Conservation (phyloP, 2,888 invertebrate genomes). For the Nymphalis polychloros region DNA sequence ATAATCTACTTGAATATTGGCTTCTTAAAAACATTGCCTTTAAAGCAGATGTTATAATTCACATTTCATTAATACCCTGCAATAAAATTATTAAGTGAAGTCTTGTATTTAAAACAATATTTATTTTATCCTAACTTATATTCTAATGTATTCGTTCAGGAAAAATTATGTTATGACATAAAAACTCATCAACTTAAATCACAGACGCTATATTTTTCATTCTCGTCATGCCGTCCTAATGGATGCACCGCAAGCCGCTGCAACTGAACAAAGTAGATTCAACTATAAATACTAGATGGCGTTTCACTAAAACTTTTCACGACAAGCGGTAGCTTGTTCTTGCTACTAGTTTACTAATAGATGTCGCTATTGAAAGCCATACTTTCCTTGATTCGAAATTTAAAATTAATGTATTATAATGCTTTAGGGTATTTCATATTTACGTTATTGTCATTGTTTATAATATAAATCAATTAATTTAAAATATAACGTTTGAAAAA, state of each 20-base stretch:
- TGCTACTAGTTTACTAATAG: conserved; percentile 30
- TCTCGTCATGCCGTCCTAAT: conserved; percentile 15
- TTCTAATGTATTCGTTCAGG: neutral
- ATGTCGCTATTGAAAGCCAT: conserved; percentile 33
- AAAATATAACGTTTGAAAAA: too few relatives aligned
- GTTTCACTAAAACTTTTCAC: conserved; percentile 20
- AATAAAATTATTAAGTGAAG: too few relatives aligned
- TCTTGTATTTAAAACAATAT: neutral
- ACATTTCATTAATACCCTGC: too few relatives aligned
- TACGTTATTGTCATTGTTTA: too few relatives aligned
- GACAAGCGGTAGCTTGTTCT: conserved; percentile 19
- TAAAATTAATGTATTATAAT: neutral
- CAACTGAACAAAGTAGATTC: conserved; percentile 30
- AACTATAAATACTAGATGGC: conserved; percentile 36
- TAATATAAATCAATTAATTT: too few relatives aligned
- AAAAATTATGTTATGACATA: conserved; percentile 4
- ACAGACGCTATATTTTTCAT: conserved; percentile 18
- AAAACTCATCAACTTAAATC: conserved; percentile 5
- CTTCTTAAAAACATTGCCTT: too few relatives aligned
- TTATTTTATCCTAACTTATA: neutral
- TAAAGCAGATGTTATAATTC: too few relatives aligned
- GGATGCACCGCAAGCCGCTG: conserved; percentile 27
- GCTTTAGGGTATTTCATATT: too few relatives aligned
- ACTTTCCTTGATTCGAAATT: neutral
- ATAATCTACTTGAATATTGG: too few relatives aligned